Evolutionary conservation across 1,140 invertebrate genomes (phyloP), one percentile per base, ranked within the genome.

Genomic region (Drosophila jambulina): DNA sequence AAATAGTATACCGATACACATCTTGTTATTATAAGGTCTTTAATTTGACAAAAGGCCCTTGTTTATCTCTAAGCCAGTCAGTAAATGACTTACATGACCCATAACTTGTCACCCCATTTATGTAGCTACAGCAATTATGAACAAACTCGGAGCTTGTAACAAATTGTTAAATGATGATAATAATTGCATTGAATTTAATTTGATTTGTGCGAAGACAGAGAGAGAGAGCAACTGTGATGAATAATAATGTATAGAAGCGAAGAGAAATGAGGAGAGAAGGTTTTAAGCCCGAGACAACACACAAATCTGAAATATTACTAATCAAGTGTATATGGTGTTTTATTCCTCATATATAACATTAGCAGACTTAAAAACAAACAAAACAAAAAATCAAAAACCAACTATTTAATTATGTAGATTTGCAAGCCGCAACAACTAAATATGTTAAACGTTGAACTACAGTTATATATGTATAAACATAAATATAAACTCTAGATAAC

Each of bases 271-370:
- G 32, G 43, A 21, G 29, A 21, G 19, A 21, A 21, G 21, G 64
- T 42, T 63, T 32, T 58, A 48, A 75, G 85, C 85, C 84, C 85
- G 54, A 85, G 48, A 75, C 63, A 48, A 75, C 54, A 76, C 51
- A 59, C 64, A 78, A 78, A 63, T 60, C 57, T 43, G 70, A 82
- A 64, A 72, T 78, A 83, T 80, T 70, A 88, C 71, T 90, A 90
- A 85, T 82, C 78, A 85, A 87, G 69, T 81, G 82, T 88, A 90
- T 88, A 90, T 90, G 84, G 84, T 88, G 84, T 88, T 84, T 88
- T 90, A 88, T 88, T 88, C 85, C 85, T 88, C 76, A 60, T 56
- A 60, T 68, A 77, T 48, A 45, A 78, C 56, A 62, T 64, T 57
- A 48, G 45, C 75, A 78, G 57, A 68, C 65, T 78, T 23, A 45